A percentile compares a stretch with the other conserved stretches of the same genome.
phyloP scores from a whole-genome alignment of 2,797 vertebrate genomes.

The Myotis findleyi region DNA sequence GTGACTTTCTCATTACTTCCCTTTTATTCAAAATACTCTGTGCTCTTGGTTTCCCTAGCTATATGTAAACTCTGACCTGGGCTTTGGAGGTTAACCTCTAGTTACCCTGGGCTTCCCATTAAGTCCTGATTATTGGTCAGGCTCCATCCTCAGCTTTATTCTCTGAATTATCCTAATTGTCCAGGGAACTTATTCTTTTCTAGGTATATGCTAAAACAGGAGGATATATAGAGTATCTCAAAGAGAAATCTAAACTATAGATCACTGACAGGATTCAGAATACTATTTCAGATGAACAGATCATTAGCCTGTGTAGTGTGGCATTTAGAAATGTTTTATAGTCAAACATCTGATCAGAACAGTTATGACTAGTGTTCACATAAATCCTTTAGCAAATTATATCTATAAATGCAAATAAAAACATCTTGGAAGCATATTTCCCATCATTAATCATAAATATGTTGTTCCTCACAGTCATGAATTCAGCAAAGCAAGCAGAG shows the following conservation, averaged over 20 bases:
- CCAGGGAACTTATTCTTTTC: background rate
- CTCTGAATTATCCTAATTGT: background rate
- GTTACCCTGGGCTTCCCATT: background rate
- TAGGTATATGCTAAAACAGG: conserved; percentile 39
- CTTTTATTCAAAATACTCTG: background rate
- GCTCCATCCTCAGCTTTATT: background rate
- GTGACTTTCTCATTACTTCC: background rate
- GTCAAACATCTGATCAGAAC: conserved; percentile 79
- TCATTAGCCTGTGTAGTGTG: conserved; percentile 72
- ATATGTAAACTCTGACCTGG: background rate
- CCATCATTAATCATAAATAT: conserved; percentile 81
- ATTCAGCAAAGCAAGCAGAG: conserved; percentile 77
- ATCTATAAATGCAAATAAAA: conserved; percentile 83
- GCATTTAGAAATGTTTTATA: conserved; percentile 81
- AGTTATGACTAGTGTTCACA: conserved; percentile 75
- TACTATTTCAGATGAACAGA: conserved; percentile 70
- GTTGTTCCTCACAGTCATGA: conserved; percentile 72
- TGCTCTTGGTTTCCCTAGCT: background rate
- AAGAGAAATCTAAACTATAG: conserved; percentile 50
- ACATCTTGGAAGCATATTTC: conserved; percentile 81
- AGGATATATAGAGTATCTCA: conserved; percentile 25
- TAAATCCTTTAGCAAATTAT: conserved; percentile 82
- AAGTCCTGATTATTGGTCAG: background rate
- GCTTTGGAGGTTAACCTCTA: background rate
- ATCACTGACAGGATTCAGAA: conserved; percentile 42